These are phyloP conservation scores for Emydura subglobosa DNA, from an alignment of 2,113 vertebrate genomes.

Conservation along the genomic window DNA sequence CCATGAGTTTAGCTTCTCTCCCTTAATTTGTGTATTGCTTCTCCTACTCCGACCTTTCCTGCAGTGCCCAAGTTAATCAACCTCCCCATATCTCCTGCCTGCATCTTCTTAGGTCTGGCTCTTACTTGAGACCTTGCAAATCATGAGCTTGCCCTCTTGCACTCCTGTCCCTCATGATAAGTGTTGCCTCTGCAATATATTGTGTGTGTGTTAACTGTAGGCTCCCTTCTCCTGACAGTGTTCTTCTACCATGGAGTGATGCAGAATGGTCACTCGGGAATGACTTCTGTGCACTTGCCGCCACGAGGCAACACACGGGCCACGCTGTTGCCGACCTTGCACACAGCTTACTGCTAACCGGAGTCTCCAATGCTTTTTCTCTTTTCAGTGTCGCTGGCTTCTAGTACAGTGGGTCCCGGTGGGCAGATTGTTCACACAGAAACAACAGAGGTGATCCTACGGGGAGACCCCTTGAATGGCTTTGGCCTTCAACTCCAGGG, in stretches of 20 bases:
- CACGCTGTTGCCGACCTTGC: neutral
- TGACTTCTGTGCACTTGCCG: neutral
- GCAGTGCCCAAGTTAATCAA: neutral
- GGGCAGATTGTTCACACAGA: constrained; percentile 97
- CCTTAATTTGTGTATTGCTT: neutral
- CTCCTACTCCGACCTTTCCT: neutral
- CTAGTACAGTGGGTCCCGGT: constrained; percentile 93
- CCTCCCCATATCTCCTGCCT: neutral
- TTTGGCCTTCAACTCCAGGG: constrained; percentile 98
- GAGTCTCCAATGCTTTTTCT: constrained; percentile 24
- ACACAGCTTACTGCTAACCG: neutral
- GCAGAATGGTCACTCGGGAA: neutral
- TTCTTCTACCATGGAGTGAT: too few relatives aligned
- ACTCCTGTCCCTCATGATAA: neutral
- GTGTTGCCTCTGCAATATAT: neutral
- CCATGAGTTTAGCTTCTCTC: neutral
- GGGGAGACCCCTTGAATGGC: constrained; percentile 93
- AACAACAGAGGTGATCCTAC: constrained; percentile 91
- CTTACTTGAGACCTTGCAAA: neutral
- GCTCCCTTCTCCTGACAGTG: too few relatives aligned
- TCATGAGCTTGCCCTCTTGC: neutral
- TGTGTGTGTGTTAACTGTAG: neutral
- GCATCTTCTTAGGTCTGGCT: neutral
- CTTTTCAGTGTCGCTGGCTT: constrained; percentile 91
- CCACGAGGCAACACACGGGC: neutral